phyloP scores from a whole-genome alignment of 2,113 vertebrate species.

The Neoarius graeffei region DNA sequence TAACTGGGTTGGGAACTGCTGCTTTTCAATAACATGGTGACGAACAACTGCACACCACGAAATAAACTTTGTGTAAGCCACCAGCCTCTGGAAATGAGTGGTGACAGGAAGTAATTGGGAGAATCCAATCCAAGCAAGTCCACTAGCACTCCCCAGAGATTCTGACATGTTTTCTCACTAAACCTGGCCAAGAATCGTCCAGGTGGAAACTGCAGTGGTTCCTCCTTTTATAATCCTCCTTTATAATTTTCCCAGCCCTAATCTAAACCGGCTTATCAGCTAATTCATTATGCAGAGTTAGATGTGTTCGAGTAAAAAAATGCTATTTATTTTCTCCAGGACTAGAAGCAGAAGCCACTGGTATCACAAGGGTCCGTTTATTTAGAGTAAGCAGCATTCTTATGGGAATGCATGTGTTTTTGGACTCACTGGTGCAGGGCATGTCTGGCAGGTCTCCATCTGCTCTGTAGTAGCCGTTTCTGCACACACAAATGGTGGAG shows the following conservation, averaged over 20 bases:
- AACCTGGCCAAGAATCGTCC: not conserved
- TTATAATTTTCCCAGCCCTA: not conserved
- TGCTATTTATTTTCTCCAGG: not conserved
- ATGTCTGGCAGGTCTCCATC: slow-evolving; percentile 86
- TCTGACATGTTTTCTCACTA: not conserved
- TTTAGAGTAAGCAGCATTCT: not conserved
- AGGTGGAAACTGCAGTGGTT: not conserved
- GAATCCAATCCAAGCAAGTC: not conserved
- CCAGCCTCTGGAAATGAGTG: not conserved
- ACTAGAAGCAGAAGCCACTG: not conserved
- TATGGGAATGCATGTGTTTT: not conserved
- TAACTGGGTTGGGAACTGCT: not conserved
- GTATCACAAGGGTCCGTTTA: not conserved
- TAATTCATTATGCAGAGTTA: not conserved
- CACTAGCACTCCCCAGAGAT: not conserved
- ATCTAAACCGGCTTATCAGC: not conserved
- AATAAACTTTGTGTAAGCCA: not conserved
- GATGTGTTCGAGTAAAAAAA: not conserved
- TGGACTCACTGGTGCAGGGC: slow-evolving; percentile 93
- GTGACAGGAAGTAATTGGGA: not conserved
- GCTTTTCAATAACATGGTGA: not conserved
- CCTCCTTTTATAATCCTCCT: not conserved
- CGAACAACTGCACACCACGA: not conserved
- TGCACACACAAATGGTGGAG: slow-evolving; percentile 87
- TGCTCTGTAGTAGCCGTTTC: slow-evolving; percentile 91